Base-by-base conservation (phyloP, 2,113 vertebrate genomes). In the Caloenas nicobarica region DNA sequence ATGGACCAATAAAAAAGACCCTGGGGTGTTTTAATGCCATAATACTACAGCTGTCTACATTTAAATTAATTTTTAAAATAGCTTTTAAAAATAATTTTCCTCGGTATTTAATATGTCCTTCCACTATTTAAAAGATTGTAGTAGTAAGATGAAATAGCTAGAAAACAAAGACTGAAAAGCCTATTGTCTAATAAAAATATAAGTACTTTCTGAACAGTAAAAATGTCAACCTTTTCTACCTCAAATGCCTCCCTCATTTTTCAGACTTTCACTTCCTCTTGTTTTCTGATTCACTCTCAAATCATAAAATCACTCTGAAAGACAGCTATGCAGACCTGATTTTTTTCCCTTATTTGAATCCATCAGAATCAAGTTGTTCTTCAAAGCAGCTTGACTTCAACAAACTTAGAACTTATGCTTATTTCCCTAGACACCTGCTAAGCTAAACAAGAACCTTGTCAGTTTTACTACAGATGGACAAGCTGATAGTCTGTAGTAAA, bases 1-100 rank as follows among this genome's bases (percentile, higher is more conserved):
- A 98, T 98, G 97, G 97, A 97, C 97, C 97, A 98, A 98, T 98
- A 98, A 98, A 98, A 98, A 93, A 94, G 97, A 97, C 97, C 97
- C 96, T 81, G 92, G 97, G 96, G 98, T 97, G 90, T 93, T 97
- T 97, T 97, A 98, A 97, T 97, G 95, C 89, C 95, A 65, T 94
- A 97, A 95, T 98, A 97, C 95, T 98, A 97, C 24, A 86, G 85
- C 96, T 94, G 83, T 94, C 94, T 97, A 98, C 94, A 96, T 97
- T 98, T 97, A 98, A 98, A 98, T 98, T 98, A 98, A 97, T 98
- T 98, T 98, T 98, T 97, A 38, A 94, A 97, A 97, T 97, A 95
- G 95, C 96, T 97, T 97, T 98, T 97, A 93, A 96, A 98, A 98
- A 98, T 97, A 66, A 98, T 98, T 98, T 98, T 97, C 92, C 79